These are phyloP conservation scores for Caranx ignobilis DNA, from an alignment of 2,113 vertebrate species.

Conservation along the genomic window DNA sequence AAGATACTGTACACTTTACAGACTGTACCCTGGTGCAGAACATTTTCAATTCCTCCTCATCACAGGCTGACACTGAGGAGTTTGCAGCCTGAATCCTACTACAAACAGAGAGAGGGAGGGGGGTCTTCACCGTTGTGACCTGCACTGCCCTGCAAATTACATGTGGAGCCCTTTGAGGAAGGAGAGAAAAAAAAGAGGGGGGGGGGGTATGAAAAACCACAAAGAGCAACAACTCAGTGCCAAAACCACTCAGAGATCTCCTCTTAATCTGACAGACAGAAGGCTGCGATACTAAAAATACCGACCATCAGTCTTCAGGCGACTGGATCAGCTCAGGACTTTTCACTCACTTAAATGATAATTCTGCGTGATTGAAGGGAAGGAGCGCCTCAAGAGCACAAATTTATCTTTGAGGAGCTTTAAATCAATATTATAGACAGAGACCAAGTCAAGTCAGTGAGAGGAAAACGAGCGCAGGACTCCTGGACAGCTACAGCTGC, in stretches of 20 bases:
- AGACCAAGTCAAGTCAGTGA: not conserved
- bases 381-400: not conserved
- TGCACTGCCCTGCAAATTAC: slow-evolving; percentile 10
- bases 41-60: not conserved
- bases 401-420: slow-evolving; percentile 12
- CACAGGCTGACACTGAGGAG: not conserved
- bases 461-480: not conserved
- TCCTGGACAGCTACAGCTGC: slow-evolving; percentile 2
- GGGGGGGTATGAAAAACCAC: not conserved
- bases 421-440: slow-evolving; percentile 23
- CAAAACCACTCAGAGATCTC: slow-evolving; percentile 17
- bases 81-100: not conserved
- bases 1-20: slow-evolving; percentile 6
- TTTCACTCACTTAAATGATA: not conserved
- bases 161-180: slow-evolving; percentile 5
- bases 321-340: not conserved
- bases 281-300: slow-evolving; percentile 17
- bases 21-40: not conserved
- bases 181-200: not conserved
- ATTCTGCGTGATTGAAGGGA: not conserved
- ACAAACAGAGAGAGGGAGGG: not conserved
- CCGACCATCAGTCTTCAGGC: slow-evolving; percentile 21
- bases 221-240: slow-evolving; percentile 16
- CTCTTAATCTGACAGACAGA: slow-evolving; percentile 25
- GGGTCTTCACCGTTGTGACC: slow-evolving; percentile 25